These are phyloP conservation scores for Melanotus villosus DNA, from an alignment of 2,888 invertebrate genomes.

Conservation along the genomic window DNA sequence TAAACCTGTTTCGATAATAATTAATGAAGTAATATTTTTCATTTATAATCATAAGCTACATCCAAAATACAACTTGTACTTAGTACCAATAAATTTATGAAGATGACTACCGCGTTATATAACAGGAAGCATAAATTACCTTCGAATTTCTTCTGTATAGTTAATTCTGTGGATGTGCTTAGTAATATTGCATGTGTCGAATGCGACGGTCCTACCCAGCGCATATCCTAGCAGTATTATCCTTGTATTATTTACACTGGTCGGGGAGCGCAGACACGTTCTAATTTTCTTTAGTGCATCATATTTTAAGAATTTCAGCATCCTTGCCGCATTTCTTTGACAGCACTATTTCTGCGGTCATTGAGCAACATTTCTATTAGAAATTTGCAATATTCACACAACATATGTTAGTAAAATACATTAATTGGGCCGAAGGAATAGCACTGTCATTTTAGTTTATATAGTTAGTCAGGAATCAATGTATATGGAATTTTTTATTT, in stretches of 20 bases:
- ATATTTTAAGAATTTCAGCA: slow-evolving; percentile 48
- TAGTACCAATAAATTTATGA: slow-evolving; percentile 4
- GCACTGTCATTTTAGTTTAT: no score
- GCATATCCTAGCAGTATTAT: slow-evolving; percentile 57
- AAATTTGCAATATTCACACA: not conserved
- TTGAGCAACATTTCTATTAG: not conserved
- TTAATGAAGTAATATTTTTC: not conserved
- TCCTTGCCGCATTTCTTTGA: slow-evolving; percentile 45
- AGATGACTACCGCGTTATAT: not conserved
- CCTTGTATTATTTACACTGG: slow-evolving; percentile 60
- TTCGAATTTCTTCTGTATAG: slow-evolving; percentile 24
- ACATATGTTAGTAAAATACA: not conserved
- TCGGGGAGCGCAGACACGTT: slow-evolving; percentile 55
- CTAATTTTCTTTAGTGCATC: slow-evolving; percentile 61
- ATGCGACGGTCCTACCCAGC: slow-evolving; percentile 54
- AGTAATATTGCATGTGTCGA: slow-evolving; percentile 52
- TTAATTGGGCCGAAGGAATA: no score
- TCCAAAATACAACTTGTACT: not conserved
- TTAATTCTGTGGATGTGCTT: slow-evolving; percentile 35
- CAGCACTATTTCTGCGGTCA: slow-evolving; percentile 50
- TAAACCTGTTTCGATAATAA: no score
- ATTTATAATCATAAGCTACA: not conserved
- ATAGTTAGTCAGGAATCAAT: no score
- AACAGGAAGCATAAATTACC: slow-evolving; percentile 28
- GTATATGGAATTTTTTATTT: no score